Evolutionary conservation across 2,888 invertebrate species (phyloP), one percentile per base, ranked within the genome.

Genomic region (Pollenia griseotomentosa): DNA sequence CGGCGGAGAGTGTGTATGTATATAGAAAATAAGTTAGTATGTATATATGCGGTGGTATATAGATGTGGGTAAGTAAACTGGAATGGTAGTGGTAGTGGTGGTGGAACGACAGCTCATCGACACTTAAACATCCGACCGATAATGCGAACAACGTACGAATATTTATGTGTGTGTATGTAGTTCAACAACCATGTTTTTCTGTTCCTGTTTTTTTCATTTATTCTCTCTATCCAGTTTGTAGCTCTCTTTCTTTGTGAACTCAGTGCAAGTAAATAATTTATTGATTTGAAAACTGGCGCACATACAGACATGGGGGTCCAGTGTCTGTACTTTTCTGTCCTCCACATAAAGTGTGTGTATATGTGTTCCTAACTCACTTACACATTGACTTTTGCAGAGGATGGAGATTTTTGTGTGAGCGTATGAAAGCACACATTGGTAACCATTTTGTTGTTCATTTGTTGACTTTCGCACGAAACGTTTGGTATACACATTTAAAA

Each of bases 101-200:
- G 66, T 79, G 78, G 73, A 71, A 75, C 83, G 78, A 85, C 77
- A 75, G 65, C 48, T 71, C 59, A 59, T 85, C 61, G 51, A 74
- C 68, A 79, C 6, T 12, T n/a, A 65, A 40, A 55, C 40, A 42
- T 66, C 12, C 46, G 12, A 44, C 33, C 61, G 59, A 55, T 23
- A 71, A 55, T 71, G 57, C 66, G 33, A 70, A 57, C 46, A 70
- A 44, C 44, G 8, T 48, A 12, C 23, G 46, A 59, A 40, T 57
- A 46, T 48, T 33, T 73, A 14, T 53, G 44, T 68, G 53, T 65
- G 9, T 59, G 70, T 57, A 74, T 66, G 1, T 73, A 59, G 42
- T 53, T 55, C 16, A 77, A 61, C 33, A 81, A 19, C 48, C 59
- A 68, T 63, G n/a, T 74, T 71, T 53, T 74, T 48, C 40, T 53